Base-by-base conservation (phyloP, 1,140 invertebrate species). In the Drosophila sp. region DNA sequence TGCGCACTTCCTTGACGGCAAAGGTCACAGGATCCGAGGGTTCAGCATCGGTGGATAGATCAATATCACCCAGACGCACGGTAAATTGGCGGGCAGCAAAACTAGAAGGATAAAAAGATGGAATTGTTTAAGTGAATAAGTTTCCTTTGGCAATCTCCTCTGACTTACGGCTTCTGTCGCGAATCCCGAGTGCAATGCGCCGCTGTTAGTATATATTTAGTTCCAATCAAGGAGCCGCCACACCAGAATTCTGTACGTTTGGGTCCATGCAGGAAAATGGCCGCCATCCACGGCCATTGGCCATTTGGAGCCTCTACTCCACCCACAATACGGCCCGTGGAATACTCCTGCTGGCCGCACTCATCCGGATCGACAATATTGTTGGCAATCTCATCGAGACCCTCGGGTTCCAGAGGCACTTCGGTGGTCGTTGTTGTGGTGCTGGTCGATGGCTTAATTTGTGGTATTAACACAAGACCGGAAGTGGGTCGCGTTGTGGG, bases 231-330 rank as follows among this genome's bases (percentile, higher is more conserved):
- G 0, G 97, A 97, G 1, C 97, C 98, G 0, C 97, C 98, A 83
- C 98, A 98, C 96, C 97, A 98, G 93, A 98, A 98, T 92, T 98
- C 97, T 0, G 96, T 96, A 17, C 96, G 94, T 72, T 96, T 94
- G 32, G 95, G 95, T 6, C 97, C 97, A 83, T 97, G 96, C 27
- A 98, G 93, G 87, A 97, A 98, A 72, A 98, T 97, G 1, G 97
- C 97, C 1, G 96, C 97, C 96, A 98, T 97, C 97, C 97, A 98
- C 0, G 97, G 97, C 96, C 97, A 98, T 47, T 95, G 94, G 3
- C 97, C 97, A 0, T 96, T 95, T 7, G 95, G 93, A 0, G 97
- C 94, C 90, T 97, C 96, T 38, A 96, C 95, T n/a, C 97, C 97
- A 1, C 97, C 97, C 0, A 98, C 97, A 10, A 98, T 96, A 17